Base-by-base conservation (phyloP, 2,888 invertebrate species). In the Beris chalybata region DNA sequence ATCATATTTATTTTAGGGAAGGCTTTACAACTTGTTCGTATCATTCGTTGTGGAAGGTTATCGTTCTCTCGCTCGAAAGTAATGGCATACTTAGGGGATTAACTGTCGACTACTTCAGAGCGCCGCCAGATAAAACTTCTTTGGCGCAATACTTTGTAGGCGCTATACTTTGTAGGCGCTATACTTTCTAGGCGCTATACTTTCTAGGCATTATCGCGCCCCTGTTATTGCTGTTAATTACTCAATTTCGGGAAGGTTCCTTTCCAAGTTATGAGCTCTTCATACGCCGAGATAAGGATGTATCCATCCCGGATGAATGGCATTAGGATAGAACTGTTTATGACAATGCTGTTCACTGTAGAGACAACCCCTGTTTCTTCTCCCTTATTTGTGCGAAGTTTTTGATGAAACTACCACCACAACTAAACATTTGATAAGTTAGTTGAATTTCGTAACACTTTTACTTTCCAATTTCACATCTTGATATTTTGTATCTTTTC, bases 21-120 rank as follows among this genome's bases (percentile, higher is more conserved):
- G 48, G 48, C 15, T 38, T 61, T 52, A 61, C 52, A 61, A 61
- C 50, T 61, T 61, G 50, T 52, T 38, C 52, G 38, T 61, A 38
- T 29, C 52, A 38, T 61, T 61, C 50, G 50, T 52, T 61, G 50
- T 22, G 22, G 29, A 22, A 13, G 30, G 32, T 59, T 38, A 38
- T 32, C 50, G 50, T 50, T 58, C 29, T 58, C 57, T 43, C 13
- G 13, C n/a, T 13, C 55, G 38, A 15, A 56, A 56, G 13, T 50
- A 43, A 52, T 45, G 61, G 31, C 38, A 15, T 61, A 22, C 32
- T 61, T 43, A 32, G 50, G 38, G 32, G 61, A 61, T 61, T 11
- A 52, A 61, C 15, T 13, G 32, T n/a, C 12, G n/a, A 32, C 55
- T 56, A 48, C 48, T 48, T 48, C n/a, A 13, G 13, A 48, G 5